Conservation (phyloP, 2,113 vertebrate species). For the Phyllostomus discolor region DNA sequence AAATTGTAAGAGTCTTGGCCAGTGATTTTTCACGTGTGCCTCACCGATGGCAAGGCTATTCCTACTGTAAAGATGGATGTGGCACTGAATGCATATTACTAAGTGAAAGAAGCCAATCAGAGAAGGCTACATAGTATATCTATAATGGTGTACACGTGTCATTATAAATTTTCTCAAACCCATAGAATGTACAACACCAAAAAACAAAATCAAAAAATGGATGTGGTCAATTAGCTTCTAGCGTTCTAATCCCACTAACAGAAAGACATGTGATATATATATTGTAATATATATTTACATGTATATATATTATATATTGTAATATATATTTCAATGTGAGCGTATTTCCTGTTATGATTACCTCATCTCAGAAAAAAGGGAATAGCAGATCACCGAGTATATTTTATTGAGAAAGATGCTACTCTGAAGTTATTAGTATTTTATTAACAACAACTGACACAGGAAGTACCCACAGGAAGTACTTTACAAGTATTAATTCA, state of each 20-base stretch:
- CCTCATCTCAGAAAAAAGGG: background rate
- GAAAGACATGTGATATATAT: no score
- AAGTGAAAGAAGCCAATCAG: background rate
- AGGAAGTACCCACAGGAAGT: background rate
- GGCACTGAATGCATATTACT: background rate
- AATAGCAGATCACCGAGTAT: background rate
- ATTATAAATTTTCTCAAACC: background rate
- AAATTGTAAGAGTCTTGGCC: background rate
- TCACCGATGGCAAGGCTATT: background rate
- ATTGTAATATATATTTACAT: background rate
- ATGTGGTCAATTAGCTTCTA: background rate
- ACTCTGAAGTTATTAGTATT: background rate
- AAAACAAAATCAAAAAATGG: background rate
- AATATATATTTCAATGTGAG: background rate
- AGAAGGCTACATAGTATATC: background rate
- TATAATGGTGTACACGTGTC: background rate
- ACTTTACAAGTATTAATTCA: background rate
- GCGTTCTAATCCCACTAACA: background rate
- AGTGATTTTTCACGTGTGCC: no score
- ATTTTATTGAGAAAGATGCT: background rate
- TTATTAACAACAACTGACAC: background rate
- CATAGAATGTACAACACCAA: background rate
- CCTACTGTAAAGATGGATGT: background rate
- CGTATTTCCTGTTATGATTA: background rate
- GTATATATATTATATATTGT: no score